Evolutionary conservation across 2,113 vertebrate genomes (phyloP).

Genomic region (Melanerpes aurifrons): DNA sequence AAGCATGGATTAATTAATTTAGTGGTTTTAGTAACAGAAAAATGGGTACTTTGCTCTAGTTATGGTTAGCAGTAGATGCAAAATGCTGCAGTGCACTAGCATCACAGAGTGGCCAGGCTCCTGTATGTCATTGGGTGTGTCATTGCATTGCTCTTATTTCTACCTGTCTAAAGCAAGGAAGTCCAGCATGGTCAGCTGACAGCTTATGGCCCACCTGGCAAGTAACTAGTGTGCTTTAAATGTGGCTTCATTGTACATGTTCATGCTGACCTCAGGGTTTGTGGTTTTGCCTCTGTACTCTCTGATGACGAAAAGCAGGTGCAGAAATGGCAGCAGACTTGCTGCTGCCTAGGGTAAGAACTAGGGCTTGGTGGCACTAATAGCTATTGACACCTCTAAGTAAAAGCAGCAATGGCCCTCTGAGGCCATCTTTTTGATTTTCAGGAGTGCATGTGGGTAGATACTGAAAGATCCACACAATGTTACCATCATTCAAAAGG

Average conservation of each 20-base stretch:
- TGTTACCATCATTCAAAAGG: neutral
- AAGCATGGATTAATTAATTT: neutral
- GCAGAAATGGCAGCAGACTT: neutral
- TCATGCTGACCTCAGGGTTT: neutral
- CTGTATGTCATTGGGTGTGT: neutral
- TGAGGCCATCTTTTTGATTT: neutral
- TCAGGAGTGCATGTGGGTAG: neutral
- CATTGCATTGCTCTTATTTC: neutral
- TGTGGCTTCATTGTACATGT: neutral
- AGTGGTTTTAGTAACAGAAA: neutral
- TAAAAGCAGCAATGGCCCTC: neutral
- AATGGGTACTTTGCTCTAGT: neutral
- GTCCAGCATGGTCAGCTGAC: neutral
- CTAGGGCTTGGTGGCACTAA: neutral
- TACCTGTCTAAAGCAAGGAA: neutral
- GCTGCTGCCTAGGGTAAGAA: neutral
- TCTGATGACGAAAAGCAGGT: neutral
- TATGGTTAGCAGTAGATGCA: neutral
- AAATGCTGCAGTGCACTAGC: neutral
- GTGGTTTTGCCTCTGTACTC: neutral
- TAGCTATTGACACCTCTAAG: neutral
- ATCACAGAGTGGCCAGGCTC: neutral
- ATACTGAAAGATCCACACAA: neutral
- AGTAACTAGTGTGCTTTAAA: neutral
- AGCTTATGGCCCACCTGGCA: neutral